A percentile compares a stretch with the other conserved stretches of the same genome.
Evolutionary conservation across 2,888 invertebrate species (phyloP).

Genomic region (Alloplasta piceator): DNA sequence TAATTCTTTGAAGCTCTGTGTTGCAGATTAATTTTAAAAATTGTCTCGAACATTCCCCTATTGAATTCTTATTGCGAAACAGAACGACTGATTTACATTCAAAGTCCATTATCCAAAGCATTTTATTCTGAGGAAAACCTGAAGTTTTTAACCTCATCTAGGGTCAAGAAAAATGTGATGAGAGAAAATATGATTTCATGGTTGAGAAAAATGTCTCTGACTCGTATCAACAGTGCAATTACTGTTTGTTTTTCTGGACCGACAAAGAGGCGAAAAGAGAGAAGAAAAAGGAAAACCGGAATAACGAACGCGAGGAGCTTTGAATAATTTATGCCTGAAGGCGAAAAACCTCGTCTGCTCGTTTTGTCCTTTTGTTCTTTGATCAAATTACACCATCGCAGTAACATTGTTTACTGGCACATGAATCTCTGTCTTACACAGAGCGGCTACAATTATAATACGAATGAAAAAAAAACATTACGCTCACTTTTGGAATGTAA

Average conservation of each 20-base stretch:
- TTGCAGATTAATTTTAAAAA: no score
- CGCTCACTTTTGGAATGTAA: no score
- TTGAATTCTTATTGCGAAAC: no score
- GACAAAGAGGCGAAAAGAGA: neutral
- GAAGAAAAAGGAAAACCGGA: neutral
- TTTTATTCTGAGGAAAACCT: no score
- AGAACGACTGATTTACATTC: no score
- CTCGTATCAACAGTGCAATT: neutral
- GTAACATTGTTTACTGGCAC: neutral
- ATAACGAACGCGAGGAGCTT: neutral
- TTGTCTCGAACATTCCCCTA: no score
- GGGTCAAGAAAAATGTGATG: no score
- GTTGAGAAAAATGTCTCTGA: neutral
- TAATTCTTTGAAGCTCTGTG: no score
- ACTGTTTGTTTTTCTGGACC: neutral
- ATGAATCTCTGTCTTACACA: neutral
- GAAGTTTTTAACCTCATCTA: no score
- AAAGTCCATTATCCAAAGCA: no score
- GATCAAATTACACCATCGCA: conserved; percentile 33
- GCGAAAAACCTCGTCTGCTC: conserved; percentile 2
- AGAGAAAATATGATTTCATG: no score
- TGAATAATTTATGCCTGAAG: conserved; percentile 5
- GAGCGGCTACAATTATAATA: neutral
- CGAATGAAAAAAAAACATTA: neutral
- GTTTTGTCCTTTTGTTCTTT: conserved; percentile 23